Percentiles rank a stretch among this genome's conserved stretches.
Conservation (phyloP, 2,113 vertebrate genomes). For the Pteropus alecto region DNA sequence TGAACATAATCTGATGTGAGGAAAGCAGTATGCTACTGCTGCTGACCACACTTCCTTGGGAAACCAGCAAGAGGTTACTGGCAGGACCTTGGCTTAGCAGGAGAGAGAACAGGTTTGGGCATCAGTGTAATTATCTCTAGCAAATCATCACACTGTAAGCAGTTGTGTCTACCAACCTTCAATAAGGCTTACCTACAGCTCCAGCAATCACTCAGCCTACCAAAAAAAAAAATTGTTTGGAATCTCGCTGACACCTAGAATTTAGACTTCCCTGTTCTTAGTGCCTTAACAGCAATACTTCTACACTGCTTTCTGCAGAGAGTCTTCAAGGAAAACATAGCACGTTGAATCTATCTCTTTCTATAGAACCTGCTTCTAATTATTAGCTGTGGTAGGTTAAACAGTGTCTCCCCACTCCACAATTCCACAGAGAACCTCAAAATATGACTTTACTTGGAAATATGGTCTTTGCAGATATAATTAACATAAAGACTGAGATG, state of each 20-base stretch:
- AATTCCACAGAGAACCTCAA: background rate
- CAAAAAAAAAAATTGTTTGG: background rate
- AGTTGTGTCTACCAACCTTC: constrained; percentile 13
- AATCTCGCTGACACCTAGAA: background rate
- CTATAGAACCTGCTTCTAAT: background rate
- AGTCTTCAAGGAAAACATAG: background rate
- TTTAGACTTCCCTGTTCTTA: background rate
- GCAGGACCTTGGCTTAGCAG: background rate
- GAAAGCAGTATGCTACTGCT: constrained; percentile 58
- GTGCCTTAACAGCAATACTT: background rate
- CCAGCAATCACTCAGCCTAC: background rate
- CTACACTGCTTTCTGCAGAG: background rate
- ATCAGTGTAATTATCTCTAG: constrained; percentile 56
- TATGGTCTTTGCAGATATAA: background rate
- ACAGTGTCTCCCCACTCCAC: background rate
- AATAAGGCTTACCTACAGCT: background rate
- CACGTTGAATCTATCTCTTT: background rate
- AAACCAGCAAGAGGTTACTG: constrained; percentile 18
- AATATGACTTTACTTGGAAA: background rate
- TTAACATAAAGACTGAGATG: background rate
- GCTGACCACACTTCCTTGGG: constrained; percentile 44
- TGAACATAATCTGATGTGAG: constrained; percentile 41
- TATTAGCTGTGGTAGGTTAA: background rate
- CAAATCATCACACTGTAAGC: constrained; percentile 26
- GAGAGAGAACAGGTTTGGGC: background rate